These are phyloP conservation scores for Leuctra nigra DNA, from an alignment of 2,888 invertebrate genomes.

Conservation along the genomic window DNA sequence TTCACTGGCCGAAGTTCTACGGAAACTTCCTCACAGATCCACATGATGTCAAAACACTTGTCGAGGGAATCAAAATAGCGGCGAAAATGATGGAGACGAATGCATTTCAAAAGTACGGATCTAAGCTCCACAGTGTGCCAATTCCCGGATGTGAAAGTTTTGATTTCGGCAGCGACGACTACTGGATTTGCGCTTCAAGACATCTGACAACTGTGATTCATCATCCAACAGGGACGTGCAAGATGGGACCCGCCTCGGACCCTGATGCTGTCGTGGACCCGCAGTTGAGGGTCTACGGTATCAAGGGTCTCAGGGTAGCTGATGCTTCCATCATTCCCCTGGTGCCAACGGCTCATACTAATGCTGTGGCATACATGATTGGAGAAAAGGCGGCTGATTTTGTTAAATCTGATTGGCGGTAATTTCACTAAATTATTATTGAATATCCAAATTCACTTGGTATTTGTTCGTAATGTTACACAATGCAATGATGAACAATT, in stretches of 20 bases:
- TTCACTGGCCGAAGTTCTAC: constrained; percentile 52
- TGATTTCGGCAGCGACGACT: constrained; percentile 69
- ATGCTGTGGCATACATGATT: constrained; percentile 86
- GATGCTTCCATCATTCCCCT: constrained; percentile 88
- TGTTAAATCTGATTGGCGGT: constrained; percentile 82
- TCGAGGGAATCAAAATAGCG: constrained; percentile 55
- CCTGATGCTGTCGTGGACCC: constrained; percentile 76
- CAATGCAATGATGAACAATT: too few species aligned
- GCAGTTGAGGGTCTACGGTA: constrained; percentile 62
- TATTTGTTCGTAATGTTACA: too few species aligned
- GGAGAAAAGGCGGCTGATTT: constrained; percentile 83
- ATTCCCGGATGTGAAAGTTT: constrained; percentile 71
- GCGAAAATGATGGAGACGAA: constrained; percentile 58
- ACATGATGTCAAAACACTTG: constrained; percentile 60
- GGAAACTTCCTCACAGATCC: constrained; percentile 50
- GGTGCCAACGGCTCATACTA: constrained; percentile 82
- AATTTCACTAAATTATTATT: too few species aligned
- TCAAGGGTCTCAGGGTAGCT: constrained; percentile 71
- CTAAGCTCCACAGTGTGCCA: constrained; percentile 64
- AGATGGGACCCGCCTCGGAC: constrained; percentile 80
- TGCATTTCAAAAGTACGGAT: constrained; percentile 74
- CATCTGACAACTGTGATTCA: constrained; percentile 86
- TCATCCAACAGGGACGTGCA: constrained; percentile 81
- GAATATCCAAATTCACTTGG: too few species aligned
- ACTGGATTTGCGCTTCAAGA: constrained; percentile 80